Evolutionary conservation across 2,113 vertebrate species (phyloP).

Genomic region (Lepidiolamprologus cunningtoni): DNA sequence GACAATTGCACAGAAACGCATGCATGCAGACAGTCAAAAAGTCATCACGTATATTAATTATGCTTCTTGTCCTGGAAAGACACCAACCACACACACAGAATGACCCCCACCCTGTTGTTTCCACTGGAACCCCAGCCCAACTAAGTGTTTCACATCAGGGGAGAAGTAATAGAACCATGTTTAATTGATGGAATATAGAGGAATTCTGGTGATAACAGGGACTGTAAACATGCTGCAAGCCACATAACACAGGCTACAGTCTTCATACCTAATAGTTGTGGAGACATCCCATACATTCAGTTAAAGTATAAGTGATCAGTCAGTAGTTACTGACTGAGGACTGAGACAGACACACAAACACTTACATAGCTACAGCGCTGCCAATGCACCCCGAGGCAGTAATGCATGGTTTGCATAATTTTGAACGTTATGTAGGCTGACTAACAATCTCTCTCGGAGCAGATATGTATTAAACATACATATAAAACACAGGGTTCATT

Average conservation of each 20-base stretch:
- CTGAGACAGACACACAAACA: neutral
- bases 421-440: neutral
- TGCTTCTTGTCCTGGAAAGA: constrained; percentile 47
- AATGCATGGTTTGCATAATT: neutral
- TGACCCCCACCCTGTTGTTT: neutral
- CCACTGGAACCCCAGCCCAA: neutral
- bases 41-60: constrained; percentile 54
- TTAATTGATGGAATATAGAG: constrained; percentile 51
- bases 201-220: constrained; percentile 17
- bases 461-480: neutral
- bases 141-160: constrained; percentile 48
- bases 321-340: neutral
- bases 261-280: neutral
- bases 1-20: constrained; percentile 5
- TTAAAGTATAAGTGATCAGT: neutral
- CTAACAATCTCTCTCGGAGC: neutral
- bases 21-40: constrained; percentile 41
- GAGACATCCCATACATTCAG: neutral
- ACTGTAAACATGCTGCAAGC: neutral
- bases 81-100: constrained; percentile 14
- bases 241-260: neutral
- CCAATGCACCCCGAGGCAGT: neutral
- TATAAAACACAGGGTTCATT: neutral
- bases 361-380: neutral
- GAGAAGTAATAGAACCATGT: constrained; percentile 51